Conservation (phyloP, 2,797 vertebrate species). For the Ctenopoma kingsleyae region DNA sequence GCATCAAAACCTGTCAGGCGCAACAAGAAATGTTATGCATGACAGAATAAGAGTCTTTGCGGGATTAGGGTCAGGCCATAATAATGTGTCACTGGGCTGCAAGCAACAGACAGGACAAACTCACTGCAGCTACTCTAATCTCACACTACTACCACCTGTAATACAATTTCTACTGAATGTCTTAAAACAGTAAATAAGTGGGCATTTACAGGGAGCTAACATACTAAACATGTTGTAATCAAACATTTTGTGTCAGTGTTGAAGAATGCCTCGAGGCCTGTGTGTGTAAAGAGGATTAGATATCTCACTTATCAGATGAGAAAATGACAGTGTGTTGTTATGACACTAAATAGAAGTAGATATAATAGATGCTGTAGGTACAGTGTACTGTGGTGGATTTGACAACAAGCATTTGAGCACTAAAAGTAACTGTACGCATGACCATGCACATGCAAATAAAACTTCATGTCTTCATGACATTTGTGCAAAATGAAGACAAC, state of each 20-base stretch:
- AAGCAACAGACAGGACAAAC: slow-evolving; percentile 41
- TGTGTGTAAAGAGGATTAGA: slow-evolving; percentile 74
- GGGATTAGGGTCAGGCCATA: slow-evolving; percentile 82
- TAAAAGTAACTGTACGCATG: no score
- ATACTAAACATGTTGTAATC: not conserved
- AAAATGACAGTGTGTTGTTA: slow-evolving; percentile 62
- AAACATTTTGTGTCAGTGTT: not conserved
- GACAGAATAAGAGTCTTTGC: slow-evolving; percentile 28
- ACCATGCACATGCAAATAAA: no score
- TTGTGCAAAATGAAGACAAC: slow-evolving; percentile 20
- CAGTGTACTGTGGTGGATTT: slow-evolving; percentile 43
- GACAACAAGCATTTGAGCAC: not conserved
- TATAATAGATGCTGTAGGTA: not conserved
- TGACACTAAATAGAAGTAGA: slow-evolving; percentile 42
- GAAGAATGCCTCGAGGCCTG: slow-evolving; percentile 11
- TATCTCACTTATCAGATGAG: slow-evolving; percentile 51
- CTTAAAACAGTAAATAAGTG: not conserved
- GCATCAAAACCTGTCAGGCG: slow-evolving; percentile 34
- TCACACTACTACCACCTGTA: not conserved
- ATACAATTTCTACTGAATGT: not conserved
- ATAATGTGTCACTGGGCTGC: slow-evolving; percentile 60
- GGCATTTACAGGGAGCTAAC: not conserved
- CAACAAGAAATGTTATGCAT: slow-evolving; percentile 48
- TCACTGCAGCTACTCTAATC: not conserved
- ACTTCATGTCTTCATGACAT: not conserved